These are phyloP conservation scores for Hanleya hanleyi DNA, from an alignment of 2,888 invertebrate genomes.

Conservation along the genomic window DNA sequence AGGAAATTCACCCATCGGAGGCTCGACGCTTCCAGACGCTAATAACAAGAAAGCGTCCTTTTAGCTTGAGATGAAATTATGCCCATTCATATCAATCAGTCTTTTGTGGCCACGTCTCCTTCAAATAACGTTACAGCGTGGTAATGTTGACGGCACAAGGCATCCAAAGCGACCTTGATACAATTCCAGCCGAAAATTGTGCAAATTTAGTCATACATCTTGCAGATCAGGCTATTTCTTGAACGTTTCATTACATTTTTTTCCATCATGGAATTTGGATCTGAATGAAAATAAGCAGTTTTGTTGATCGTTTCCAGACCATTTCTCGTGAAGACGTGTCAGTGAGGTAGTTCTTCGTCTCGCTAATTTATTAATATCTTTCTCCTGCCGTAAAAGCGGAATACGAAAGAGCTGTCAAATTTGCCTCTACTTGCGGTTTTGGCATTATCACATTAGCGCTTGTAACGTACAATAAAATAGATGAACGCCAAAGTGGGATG, in stretches of 20 bases:
- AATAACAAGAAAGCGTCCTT: too few relatives aligned
- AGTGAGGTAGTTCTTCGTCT: neutral
- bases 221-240: too few relatives aligned
- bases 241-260: too few relatives aligned
- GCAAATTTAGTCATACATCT: too few relatives aligned
- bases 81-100: neutral
- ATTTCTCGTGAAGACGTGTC: neutral
- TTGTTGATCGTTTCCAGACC: neutral
- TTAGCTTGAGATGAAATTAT: neutral
- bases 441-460: conserved; percentile 1
- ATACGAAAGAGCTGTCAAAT: neutral
- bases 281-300: too few relatives aligned
- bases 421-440: neutral
- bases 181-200: too few relatives aligned
- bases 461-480: neutral
- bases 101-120: neutral
- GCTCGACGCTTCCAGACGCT: too few relatives aligned
- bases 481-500: too few relatives aligned
- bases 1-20: too few relatives aligned
- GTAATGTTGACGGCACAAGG: too few relatives aligned
- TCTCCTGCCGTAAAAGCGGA: neutral
- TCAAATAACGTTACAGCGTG: neutral
- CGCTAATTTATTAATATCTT: neutral
- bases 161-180: too few relatives aligned
- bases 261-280: too few relatives aligned